These are phyloP conservation scores for Peromyscus californicus DNA, from an alignment of 2,113 vertebrate genomes.

Conservation along the genomic window DNA sequence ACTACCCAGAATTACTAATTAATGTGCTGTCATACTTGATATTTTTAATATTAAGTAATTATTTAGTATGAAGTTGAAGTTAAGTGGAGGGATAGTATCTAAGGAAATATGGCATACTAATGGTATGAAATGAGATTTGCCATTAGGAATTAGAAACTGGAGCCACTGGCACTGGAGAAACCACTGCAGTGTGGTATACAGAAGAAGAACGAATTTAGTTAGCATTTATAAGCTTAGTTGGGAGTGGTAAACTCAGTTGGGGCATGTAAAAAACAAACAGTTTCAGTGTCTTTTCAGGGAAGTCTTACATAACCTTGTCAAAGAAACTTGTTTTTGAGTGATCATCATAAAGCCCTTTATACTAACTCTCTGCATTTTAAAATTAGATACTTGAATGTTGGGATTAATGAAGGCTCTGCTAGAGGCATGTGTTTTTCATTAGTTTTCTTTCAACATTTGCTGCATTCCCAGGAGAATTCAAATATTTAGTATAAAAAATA, in stretches of 20 bases:
- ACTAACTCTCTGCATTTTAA: neutral
- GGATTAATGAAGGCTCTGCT: slow-evolving; percentile 58
- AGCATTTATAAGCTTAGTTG: neutral
- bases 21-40: neutral
- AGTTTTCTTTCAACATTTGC: slow-evolving; percentile 66
- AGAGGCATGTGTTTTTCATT: slow-evolving; percentile 31
- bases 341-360: slow-evolving; percentile 36
- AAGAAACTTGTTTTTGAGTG: neutral
- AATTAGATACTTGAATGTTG: slow-evolving; percentile 66
- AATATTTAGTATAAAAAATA: slow-evolving; percentile 72
- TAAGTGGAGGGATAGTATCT: neutral
- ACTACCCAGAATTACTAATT: neutral
- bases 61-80: neutral
- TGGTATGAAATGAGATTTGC: neutral
- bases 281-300: slow-evolving; percentile 42
- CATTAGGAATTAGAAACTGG: neutral
- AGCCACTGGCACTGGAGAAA: neutral
- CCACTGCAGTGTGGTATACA: neutral
- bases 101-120: neutral
- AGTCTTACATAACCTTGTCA: slow-evolving; percentile 13
- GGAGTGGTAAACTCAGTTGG: neutral
- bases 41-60: slow-evolving; percentile 33
- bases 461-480: slow-evolving; percentile 68
- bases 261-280: neutral
- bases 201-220: neutral